Evolutionary conservation across 30 jellyfish, hydroid and myxozoan genomes (phyloP), one percentile per base, ranked within the genome.

Genomic region (Chrysaora quinquecirrha): DNA sequence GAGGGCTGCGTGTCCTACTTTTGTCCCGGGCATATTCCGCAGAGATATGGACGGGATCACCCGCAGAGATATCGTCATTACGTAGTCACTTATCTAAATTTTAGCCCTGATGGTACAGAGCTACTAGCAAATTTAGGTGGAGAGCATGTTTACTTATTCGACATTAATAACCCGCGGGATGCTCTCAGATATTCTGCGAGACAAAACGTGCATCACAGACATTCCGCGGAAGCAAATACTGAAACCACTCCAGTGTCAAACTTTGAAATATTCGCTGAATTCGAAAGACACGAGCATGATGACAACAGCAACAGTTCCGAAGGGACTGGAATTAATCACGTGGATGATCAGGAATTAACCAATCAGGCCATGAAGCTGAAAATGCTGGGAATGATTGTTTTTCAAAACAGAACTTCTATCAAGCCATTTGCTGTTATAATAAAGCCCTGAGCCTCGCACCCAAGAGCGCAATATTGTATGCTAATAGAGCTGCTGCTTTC

Each of bases 401-500:
- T 81, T 81, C 99, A 16, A 76, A 87, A 60, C 92, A 94, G 75
- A 88, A 94, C 52, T 94, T 70, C 75, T 94, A 66, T 66, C 95
- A 83, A 78, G 99, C 99, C 2, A 89, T 88, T 31, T 63, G 67
- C 2, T 94, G 78, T 66, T 94, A 94, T 73, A 94, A 94, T 68
- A 74, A 78, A 27, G 96, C 99, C 3, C 49, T 94, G 32, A 27
- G 48, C n/a, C 49, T 87, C 64, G 80, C 89, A 0, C 86, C 96
- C 28, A 24, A 71, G 69, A 94, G 95, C 52, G 93, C 99, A 0
- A 84, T 94, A 18, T 60, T 94, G 71, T 89, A 86, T 58, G 99
- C 99, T 6, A 94, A 94, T 61, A 80, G 99, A 30, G 99, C 97
- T 1, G 99, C 99, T 1, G 99, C 99, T 1, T 74, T 86, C 31